These are phyloP conservation scores for Burhinus oedicnemus DNA, from an alignment of 2,113 vertebrate species.

Conservation along the genomic window DNA sequence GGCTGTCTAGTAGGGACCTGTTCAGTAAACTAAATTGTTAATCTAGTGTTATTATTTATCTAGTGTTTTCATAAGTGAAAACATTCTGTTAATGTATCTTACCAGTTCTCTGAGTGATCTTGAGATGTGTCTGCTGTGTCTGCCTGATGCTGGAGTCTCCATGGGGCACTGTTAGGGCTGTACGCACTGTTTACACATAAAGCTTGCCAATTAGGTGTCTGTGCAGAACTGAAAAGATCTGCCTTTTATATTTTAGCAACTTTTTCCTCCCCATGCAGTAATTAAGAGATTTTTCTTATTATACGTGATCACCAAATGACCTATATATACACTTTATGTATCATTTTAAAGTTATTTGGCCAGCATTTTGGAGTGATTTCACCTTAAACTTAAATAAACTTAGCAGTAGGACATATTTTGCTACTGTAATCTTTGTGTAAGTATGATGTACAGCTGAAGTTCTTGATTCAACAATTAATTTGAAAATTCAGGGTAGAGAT, in stretches of 20 bases:
- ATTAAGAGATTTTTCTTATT: not conserved
- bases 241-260: not conserved
- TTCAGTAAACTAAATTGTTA: not conserved
- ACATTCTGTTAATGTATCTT: not conserved
- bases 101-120: not conserved
- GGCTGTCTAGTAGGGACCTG: not conserved
- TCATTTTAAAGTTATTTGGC: not conserved
- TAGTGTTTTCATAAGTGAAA: not conserved
- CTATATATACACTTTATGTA: not conserved
- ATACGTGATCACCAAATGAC: not conserved
- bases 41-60: not conserved
- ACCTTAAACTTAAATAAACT: not conserved
- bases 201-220: not conserved
- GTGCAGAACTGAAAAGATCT: not conserved
- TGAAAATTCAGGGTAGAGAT: not conserved
- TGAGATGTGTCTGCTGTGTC: not conserved
- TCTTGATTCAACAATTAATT: not conserved
- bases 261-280: not conserved
- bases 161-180: not conserved
- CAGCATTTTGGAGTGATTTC: not conserved
- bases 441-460: not conserved
- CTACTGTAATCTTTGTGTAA: not conserved
- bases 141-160: not conserved
- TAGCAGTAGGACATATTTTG: not conserved
- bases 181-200: not conserved